Evolutionary conservation across 1,140 invertebrate genomes (phyloP).

Genomic region (Neuroterus valhalla): DNA sequence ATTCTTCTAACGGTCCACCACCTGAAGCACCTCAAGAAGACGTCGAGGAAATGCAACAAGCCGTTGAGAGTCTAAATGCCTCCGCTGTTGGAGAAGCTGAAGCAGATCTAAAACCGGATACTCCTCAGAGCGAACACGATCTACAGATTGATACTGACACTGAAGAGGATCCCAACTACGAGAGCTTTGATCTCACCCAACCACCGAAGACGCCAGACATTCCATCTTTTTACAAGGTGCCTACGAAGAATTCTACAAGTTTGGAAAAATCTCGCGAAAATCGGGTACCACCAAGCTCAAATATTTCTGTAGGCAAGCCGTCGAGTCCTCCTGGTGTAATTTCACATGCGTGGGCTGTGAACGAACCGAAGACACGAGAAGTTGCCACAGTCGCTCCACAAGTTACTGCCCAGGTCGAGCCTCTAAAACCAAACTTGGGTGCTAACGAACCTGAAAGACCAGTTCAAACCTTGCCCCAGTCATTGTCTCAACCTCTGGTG

Average conservation of each 20-base stretch:
- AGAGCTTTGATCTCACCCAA: conserved; percentile 72
- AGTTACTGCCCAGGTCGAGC: conserved; percentile 43
- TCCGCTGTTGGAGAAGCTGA: conserved; percentile 75
- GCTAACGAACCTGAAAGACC: conserved; percentile 48
- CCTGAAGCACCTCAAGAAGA: conserved; percentile 79
- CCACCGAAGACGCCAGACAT: conserved; percentile 73
- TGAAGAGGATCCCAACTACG: conserved; percentile 81
- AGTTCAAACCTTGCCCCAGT: neutral
- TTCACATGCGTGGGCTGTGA: conserved; percentile 67
- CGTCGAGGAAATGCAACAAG: conserved; percentile 86
- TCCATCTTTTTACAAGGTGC: conserved; percentile 70
- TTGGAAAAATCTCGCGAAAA: conserved; percentile 65
- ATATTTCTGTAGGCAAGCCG: conserved; percentile 46
- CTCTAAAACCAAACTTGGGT: conserved; percentile 47
- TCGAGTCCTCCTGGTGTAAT: conserved; percentile 63
- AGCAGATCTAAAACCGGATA: conserved; percentile 87
- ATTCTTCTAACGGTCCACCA: conserved; percentile 65
- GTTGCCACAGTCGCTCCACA: conserved; percentile 47
- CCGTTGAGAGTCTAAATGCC: conserved; percentile 84
- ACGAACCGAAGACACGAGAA: conserved; percentile 59
- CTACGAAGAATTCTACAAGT: conserved; percentile 58
- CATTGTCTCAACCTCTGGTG: neutral
- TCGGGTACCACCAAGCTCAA: conserved; percentile 32
- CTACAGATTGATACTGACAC: conserved; percentile 91
- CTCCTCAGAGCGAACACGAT: conserved; percentile 88